A percentile compares a stretch with the other conserved stretches of the same genome.
Conservation (phyloP, 2,113 vertebrate genomes). For the Azemiops feae region DNA sequence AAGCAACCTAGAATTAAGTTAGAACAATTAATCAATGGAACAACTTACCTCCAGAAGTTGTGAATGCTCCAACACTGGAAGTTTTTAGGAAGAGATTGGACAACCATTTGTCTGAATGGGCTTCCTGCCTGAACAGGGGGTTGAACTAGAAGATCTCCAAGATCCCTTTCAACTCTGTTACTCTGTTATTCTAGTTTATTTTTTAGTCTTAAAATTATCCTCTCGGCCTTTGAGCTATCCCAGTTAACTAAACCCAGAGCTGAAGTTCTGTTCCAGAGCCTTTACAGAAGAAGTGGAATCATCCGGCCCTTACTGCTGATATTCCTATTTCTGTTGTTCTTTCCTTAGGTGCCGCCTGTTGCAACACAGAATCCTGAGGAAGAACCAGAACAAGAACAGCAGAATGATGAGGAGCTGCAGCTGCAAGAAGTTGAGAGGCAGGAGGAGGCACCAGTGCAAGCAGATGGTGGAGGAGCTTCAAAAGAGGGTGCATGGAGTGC, state of each 20-base stretch:
- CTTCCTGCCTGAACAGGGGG: not conserved
- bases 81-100: not conserved
- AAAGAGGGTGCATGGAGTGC: conserved; percentile 39
- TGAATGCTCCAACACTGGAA: not conserved
- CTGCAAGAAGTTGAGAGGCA: conserved; percentile 66
- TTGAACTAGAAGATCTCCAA: not conserved
- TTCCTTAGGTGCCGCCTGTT: conserved; percentile 70
- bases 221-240: not conserved
- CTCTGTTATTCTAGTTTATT: not conserved
- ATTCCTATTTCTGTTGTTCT: conserved; percentile 66
- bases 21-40: not conserved
- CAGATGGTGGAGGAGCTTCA: conserved; percentile 52
- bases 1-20: not conserved
- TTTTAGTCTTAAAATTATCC: not conserved
- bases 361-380: conserved; percentile 73
- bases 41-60: not conserved
- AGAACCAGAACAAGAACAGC: conserved; percentile 66
- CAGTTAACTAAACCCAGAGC: not conserved
- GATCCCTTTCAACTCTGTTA: not conserved
- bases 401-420: conserved; percentile 66
- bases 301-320: not conserved
- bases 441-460: conserved; percentile 70
- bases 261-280: conserved; percentile 19
- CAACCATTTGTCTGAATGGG: not conserved
- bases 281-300: conserved; percentile 29